A percentile compares a stretch with the other conserved stretches of the same genome.
phyloP scores from a whole-genome alignment of 2,797 vertebrate species.

The Argentina silus region DNA sequence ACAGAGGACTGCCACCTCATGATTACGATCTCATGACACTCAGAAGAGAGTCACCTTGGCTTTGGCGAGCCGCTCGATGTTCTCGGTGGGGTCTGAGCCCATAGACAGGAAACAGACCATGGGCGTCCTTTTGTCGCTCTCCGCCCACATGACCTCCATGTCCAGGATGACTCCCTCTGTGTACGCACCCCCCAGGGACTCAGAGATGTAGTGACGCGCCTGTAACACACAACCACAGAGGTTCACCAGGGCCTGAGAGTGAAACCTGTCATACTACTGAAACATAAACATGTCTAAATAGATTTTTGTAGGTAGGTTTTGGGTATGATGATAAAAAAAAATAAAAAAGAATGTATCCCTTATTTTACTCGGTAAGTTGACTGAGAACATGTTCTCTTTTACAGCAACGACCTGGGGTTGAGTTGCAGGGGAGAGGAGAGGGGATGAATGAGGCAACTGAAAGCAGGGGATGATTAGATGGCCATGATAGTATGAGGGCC shows the following conservation, averaged over 20 bases:
- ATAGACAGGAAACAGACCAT: conserved; percentile 84
- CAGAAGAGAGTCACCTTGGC: conserved; percentile 69
- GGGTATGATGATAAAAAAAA: background rate
- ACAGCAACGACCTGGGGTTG: too few relatives aligned
- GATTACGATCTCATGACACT: too few relatives aligned
- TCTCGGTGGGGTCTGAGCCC: conserved; percentile 87
- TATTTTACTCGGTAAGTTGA: too few relatives aligned
- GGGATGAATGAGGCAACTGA: too few relatives aligned
- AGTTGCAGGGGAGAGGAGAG: too few relatives aligned
- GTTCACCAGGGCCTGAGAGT: background rate
- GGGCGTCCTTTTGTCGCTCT: conserved; percentile 80
- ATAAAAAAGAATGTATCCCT: background rate
- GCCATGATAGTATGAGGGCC: too few relatives aligned
- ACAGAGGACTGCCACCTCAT: too few relatives aligned
- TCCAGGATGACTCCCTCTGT: conserved; percentile 82
- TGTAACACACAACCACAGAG: conserved; percentile 48
- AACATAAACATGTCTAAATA: background rate
- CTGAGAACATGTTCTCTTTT: too few relatives aligned
- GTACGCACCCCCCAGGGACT: conserved; percentile 80
- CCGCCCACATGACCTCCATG: conserved; percentile 81
- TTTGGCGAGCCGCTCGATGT: conserved; percentile 83
- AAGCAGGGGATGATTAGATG: too few relatives aligned
- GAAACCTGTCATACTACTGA: background rate
- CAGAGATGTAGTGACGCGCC: conserved; percentile 82
- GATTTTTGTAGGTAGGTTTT: background rate